A percentile compares a stretch with the other conserved stretches of the same genome.
phyloP scores from a whole-genome alignment of 2,797 vertebrate genomes.

The Cyclura pinguis region DNA sequence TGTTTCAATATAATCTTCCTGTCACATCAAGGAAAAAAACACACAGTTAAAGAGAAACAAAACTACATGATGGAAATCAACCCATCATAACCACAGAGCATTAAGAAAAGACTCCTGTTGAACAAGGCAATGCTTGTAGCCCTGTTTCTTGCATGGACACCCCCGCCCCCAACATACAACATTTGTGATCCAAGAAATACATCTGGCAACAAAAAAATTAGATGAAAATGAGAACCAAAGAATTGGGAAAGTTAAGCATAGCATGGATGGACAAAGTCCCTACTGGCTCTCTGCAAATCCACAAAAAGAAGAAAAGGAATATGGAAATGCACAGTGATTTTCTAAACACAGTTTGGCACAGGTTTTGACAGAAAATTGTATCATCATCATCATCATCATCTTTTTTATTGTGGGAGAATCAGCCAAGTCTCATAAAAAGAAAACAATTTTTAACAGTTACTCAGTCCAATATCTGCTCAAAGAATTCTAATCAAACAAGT shows the following conservation, averaged over 20 bases:
- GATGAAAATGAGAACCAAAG: background rate
- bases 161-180: no score
- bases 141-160: background rate
- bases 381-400: no score
- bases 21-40: constrained; percentile 43
- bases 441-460: background rate
- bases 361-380: background rate
- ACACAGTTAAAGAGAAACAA: background rate
- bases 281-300: background rate
- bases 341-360: background rate
- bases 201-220: background rate
- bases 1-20: constrained; percentile 98
- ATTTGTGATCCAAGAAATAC: background rate
- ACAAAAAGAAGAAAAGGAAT: background rate
- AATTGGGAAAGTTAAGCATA: background rate
- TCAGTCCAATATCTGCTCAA: background rate
- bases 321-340: background rate
- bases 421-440: background rate
- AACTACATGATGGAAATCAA: background rate
- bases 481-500: background rate
- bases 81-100: background rate
- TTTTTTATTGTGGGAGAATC: background rate
- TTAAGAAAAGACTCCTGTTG: background rate
- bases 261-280: background rate
- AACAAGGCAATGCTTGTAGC: background rate